These are phyloP conservation scores for Drosophila nebulosa DNA, from an alignment of 1,140 invertebrate genomes.

Conservation along the genomic window DNA sequence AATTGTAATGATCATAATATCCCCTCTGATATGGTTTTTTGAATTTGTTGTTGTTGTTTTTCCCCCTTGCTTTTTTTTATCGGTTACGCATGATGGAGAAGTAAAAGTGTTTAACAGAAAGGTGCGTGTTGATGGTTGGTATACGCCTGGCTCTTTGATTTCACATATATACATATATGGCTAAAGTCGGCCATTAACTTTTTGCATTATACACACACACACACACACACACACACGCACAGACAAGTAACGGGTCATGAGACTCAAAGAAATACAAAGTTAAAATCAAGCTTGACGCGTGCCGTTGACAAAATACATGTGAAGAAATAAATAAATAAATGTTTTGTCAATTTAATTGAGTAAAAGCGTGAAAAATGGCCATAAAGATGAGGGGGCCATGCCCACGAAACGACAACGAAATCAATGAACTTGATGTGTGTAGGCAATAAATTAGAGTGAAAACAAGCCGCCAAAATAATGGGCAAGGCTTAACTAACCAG, in stretches of 20 bases:
- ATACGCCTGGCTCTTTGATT: conserved; percentile 29
- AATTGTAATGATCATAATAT: not conserved
- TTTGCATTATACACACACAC: conserved; percentile 9
- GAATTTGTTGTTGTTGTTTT: not conserved
- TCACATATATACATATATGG: conserved; percentile 18
- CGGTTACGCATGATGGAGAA: conserved; percentile 62
- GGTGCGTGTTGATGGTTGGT: conserved; percentile 46
- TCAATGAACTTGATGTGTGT: conserved; percentile 67
- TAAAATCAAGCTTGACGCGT: conserved; percentile 17
- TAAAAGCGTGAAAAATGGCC: conserved; percentile 61
- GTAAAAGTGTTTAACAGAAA: conserved; percentile 63
- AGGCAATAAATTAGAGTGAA: conserved; percentile 68
- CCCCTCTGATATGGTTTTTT: not conserved
- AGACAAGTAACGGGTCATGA: not conserved
- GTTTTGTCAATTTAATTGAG: conserved; percentile 57
- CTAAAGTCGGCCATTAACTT: conserved; percentile 38
- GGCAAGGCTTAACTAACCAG: conserved; percentile 40
- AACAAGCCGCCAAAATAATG: conserved; percentile 60
- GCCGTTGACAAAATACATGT: conserved; percentile 3
- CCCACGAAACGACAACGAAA: conserved; percentile 41
- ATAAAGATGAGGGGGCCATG: conserved; percentile 20
- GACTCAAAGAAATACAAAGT: not conserved
- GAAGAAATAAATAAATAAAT: conserved; percentile 24
- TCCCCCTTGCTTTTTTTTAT: not conserved
- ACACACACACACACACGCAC: conserved; percentile 7